Evolutionary conservation across 2,797 vertebrate genomes (phyloP), one percentile per base, ranked within the genome.

Genomic region (Crax fasciolata): DNA sequence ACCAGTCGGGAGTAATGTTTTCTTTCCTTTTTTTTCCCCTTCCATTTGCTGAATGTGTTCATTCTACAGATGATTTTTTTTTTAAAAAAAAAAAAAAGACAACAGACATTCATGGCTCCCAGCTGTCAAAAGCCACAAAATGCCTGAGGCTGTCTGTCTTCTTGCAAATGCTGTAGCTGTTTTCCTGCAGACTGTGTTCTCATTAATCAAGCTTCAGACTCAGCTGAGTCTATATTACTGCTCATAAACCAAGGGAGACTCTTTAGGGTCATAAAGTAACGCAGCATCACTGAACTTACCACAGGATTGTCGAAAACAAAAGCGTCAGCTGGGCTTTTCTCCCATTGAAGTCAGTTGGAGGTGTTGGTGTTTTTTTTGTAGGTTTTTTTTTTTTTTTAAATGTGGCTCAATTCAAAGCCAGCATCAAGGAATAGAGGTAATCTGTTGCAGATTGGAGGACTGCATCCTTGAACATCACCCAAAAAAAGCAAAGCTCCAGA

Each of bases 71-170:
- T 35, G 30, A 18, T 48, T 27, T 38, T 38, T 38, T 49, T 51
- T 51, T 67, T 15, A 44, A 38, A 38, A 81, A 87, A 95, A 44
- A 38, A 38, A 81, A 87, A 95, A 94, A 94, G 32, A 90, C 89
- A 95, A 79, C 90, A 94, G 94, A 90, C 81, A 76, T 96, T 94
- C 93, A 86, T 91, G 73, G 63, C 82, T 91, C 91, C 91, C 96
- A 90, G 90, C 90, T 97, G 95, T 96, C 95, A 97, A 94, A 97
- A 91, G 87, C 94, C 96, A 94, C 95, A 89, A 89, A 96, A 94
- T 96, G 96, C 94, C 94, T 81, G 86, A 94, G 96, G 94, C 92
- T 95, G 93, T 84, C 96, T 96, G 94, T 76, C 90, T 96, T 86
- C 92, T 92, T 84, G 82, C 94, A 92, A 97, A 90, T 68, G 94